Evolutionary conservation across 2,113 vertebrate species (phyloP), one percentile per base, ranked within the genome.

Genomic region (Cephalopholis sonnerati): DNA sequence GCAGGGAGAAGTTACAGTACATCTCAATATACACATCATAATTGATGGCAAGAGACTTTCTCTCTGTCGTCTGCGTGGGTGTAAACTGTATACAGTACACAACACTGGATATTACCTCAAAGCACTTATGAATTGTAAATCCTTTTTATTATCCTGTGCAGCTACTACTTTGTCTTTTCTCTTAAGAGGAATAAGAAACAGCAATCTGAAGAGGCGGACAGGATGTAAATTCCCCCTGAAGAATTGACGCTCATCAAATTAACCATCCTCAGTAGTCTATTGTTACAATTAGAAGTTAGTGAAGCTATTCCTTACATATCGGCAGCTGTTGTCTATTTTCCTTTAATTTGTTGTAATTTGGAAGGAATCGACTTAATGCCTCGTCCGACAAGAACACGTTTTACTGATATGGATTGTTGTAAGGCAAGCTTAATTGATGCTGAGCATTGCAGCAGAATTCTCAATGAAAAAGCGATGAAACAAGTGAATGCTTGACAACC

Each of bases 321-420:
- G 89, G 76, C 82, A 93, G 87, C 90, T 81, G 86, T 83, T 91
- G 86, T 89, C 91, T 85, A 83, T 89, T 92, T 92, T 88, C 87
- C 84, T 85, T 83, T 92, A 82, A 94, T 93, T 91, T 93, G 90
- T 90, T 87, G 88, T 90, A 88, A 93, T 95, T 94, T 91, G 89
- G 82, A 83, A 76, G 32, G 55, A 90, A 94, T 95, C 46, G 91
- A 95, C 89, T 87, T 90, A 88, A 92, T 84, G 92, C 79, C 83
- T 79, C 74, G 46, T 87, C 79, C 77, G 39, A 93, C 84, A 89
- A 84, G 88, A 93, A 75, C 89, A 87, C 75, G 80, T 84, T 92
- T 90, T 86, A 85, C 85, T 84, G 74, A 89, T 93, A 94, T 93
- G 89, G 93, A 95, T 92, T 85, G 85, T 88, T 92, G 90, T 77